Conservation (phyloP, 1,140 invertebrate genomes). For the Tribolium madens region DNA sequence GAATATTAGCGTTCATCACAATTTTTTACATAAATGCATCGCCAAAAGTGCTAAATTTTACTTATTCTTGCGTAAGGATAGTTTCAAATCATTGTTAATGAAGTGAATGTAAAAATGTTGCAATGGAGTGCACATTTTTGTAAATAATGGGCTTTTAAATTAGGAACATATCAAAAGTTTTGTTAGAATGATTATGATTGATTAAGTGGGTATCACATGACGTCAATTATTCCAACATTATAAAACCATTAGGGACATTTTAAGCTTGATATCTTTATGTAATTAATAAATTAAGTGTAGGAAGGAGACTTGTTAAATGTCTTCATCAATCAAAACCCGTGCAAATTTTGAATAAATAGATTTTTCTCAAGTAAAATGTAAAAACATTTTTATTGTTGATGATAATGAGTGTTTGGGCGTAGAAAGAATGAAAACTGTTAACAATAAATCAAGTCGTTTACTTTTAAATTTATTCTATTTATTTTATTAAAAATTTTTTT, state of each 20-base stretch:
- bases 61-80: constrained; percentile 17
- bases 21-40: constrained; percentile 14
- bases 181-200: background rate
- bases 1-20: constrained; percentile 7
- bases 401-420: too few species aligned
- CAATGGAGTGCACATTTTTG: background rate
- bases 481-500: too few species aligned
- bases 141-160: background rate
- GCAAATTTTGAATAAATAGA: too few species aligned
- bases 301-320: background rate
- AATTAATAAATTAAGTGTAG: constrained; percentile 13
- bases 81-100: background rate
- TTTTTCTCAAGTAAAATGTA: too few species aligned
- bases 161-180: too few species aligned
- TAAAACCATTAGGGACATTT: constrained; percentile 1
- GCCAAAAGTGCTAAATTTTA: constrained; percentile 24
- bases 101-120: constrained; percentile 15
- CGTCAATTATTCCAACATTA: background rate
- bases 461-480: too few species aligned
- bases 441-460: too few species aligned
- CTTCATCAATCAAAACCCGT: constrained; percentile 3
- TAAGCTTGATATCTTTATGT: constrained; percentile 6
- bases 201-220: background rate
- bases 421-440: too few species aligned
- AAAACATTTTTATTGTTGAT: too few species aligned